Percentiles rank a stretch among this genome's conserved stretches.
Evolutionary conservation across 2,113 vertebrate species (phyloP).

Genomic region (Lanius ludovicianus): DNA sequence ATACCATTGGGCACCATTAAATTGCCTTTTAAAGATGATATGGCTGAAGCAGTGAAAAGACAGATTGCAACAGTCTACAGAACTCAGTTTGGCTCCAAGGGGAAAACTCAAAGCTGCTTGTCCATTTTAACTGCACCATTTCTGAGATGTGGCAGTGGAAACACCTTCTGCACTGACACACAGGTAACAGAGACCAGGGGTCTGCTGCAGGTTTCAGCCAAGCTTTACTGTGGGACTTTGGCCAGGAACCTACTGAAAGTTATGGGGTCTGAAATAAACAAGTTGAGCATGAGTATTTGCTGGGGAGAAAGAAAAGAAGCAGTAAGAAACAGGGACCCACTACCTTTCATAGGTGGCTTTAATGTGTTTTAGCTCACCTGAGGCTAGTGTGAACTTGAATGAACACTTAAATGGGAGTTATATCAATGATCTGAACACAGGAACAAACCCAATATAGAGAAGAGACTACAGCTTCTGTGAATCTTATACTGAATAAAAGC

Average conservation of each 20-base stretch:
- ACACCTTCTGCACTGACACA: background rate
- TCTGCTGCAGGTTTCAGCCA: background rate
- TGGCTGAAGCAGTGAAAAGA: background rate
- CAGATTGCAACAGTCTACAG: background rate
- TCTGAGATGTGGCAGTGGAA: background rate
- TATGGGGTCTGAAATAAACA: background rate
- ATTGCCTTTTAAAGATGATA: background rate
- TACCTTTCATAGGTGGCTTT: background rate
- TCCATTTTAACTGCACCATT: background rate
- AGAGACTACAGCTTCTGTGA: background rate
- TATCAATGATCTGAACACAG: background rate
- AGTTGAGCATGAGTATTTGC: background rate
- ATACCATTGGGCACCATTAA: background rate
- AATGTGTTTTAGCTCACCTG: background rate
- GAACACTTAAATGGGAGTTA: background rate
- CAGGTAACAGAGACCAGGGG: background rate
- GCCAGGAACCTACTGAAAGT: background rate
- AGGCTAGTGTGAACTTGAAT: background rate
- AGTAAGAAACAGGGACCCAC: background rate
- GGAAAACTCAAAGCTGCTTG: background rate
- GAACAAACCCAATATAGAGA: background rate
- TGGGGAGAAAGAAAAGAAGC: background rate
- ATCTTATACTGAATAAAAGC: fast-evolving
- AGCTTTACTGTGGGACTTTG: background rate
- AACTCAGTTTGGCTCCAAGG: background rate